Percentiles rank a stretch among this genome's conserved stretches.
phyloP scores from a whole-genome alignment of 2,113 vertebrate genomes.

The Sinocyclocheilus anshuiensis region DNA sequence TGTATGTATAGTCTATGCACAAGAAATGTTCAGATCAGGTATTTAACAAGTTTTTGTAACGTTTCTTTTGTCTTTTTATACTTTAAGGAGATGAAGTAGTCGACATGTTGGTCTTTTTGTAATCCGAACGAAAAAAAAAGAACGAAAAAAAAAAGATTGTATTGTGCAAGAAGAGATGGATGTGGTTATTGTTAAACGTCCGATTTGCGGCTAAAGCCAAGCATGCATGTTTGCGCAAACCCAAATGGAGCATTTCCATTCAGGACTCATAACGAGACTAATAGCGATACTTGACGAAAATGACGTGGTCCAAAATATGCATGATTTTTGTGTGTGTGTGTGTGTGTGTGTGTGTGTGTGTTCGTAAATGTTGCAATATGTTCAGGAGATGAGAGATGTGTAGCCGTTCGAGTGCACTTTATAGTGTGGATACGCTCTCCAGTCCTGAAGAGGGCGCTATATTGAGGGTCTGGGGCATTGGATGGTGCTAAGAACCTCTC shows the following conservation, averaged over 20 bases:
- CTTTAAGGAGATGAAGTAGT: background rate
- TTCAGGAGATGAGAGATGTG: constrained; percentile 47
- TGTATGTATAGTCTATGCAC: constrained; percentile 68
- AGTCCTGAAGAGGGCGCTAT: constrained; percentile 49
- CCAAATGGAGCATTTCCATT: constrained; percentile 12
- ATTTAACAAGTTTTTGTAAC: constrained; percentile 39
- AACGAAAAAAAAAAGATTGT: background rate
- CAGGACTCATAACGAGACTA: background rate
- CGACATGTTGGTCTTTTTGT: background rate
- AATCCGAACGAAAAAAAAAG: background rate
- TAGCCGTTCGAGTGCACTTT: constrained; percentile 71
- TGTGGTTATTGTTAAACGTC: background rate
- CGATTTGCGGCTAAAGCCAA: background rate
- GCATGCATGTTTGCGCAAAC: constrained; percentile 15
- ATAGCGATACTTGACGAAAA: constrained; percentile 32
- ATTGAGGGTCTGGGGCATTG: constrained; percentile 23
- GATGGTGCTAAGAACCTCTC: constrained; percentile 69
- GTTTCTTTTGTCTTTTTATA: constrained; percentile 36
- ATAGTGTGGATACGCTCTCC: constrained; percentile 62
- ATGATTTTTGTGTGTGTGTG: constrained; percentile 37
- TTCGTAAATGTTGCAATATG: constrained; percentile 38
- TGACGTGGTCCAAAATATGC: constrained; percentile 49
- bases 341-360: constrained; percentile 47
- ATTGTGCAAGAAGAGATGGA: background rate
- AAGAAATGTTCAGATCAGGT: constrained; percentile 56